Conservation (phyloP, 2,888 invertebrate species). For the Netelia melanura region DNA sequence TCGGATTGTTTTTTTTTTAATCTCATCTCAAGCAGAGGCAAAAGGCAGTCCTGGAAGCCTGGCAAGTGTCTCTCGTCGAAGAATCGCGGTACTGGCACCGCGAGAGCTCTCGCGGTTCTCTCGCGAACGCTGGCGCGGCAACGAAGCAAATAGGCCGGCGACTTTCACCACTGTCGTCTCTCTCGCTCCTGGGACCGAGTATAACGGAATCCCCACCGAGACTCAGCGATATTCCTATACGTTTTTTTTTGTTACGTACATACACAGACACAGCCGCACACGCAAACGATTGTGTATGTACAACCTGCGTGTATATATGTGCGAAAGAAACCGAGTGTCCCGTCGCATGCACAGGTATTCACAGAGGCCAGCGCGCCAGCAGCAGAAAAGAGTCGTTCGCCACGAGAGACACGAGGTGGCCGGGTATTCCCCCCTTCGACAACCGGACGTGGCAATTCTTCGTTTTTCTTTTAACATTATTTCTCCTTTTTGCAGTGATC, state of each 20-base stretch:
- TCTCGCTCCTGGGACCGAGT: neutral
- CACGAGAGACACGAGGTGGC: constrained; percentile 70
- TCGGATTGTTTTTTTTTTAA: neutral
- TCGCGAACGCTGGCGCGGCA: constrained; percentile 46
- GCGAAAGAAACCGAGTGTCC: constrained; percentile 49
- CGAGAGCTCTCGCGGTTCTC: constrained; percentile 5
- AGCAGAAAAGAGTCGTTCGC: constrained; percentile 64
- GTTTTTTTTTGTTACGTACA: neutral
- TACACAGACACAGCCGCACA: neutral
- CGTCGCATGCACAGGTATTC: constrained; percentile 24
- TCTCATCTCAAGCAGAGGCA: constrained; percentile 14
- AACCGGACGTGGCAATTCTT: constrained; percentile 72
- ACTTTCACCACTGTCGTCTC: constrained; percentile 80
- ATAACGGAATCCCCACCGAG: constrained; percentile 47
- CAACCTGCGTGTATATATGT: constrained; percentile 19
- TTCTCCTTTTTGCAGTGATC: constrained; percentile 4
- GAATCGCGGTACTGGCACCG: neutral
- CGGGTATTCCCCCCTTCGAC: constrained; percentile 58
- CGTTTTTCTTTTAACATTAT: neutral
- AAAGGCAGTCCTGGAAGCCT: neutral
- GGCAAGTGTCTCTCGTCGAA: constrained; percentile 30
- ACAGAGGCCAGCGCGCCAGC: neutral
- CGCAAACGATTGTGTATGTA: constrained; percentile 30
- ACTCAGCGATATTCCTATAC: neutral
- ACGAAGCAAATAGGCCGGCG: constrained; percentile 83